Base-by-base conservation (phyloP, 2,888 invertebrate species). In the Gasteruption jaculator region DNA sequence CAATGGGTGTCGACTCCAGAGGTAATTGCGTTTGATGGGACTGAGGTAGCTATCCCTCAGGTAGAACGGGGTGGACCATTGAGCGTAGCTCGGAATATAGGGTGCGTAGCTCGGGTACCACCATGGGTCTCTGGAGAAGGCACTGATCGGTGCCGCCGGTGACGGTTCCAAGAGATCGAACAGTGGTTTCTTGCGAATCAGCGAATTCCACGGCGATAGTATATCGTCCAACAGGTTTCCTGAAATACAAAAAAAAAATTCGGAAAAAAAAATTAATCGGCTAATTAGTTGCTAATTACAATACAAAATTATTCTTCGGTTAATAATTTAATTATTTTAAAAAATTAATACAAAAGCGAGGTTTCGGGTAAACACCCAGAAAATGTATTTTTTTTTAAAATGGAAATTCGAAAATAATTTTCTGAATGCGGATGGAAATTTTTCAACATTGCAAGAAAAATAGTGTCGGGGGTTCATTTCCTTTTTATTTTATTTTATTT, bases 1-100 rank as follows among this genome's bases (percentile, higher is more conserved):
- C 74, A 86, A 80, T 71, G 91, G 91, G 75, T 91, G 91, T 75
- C 85, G 86, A 74, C 85, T 83, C 91, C 91, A 91, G 67, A 91
- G 80, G 78, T 86, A 91, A 74, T 84, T 85, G 76, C 88, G 86
- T 80, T 89, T 91, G 72, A 91, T 81, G 49, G 91, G 91, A 68
- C 90, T 91, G 73, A 91, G 82, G 77, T 85, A 91, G 67, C 89
- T 90, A 77, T 88, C 86, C 58, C 91, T 80, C 70, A 90, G 78
- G 76, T 83, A 85, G 72, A 82, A 86, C 49, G 86, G 85, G 71
- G 82, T 80, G 71, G 82, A 81, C 78, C 79, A 80, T 61, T 81
- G 78, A 65, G 76, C 76, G 65, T 75, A 76, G 52, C 75, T 73
- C 50, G 83, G 81, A 49, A 75, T 75, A 73, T 83, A 77, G 54